Evolutionary conservation across 1,140 invertebrate genomes (phyloP), one percentile per base, ranked within the genome.

Genomic region (Luehdorfia chinensis): DNA sequence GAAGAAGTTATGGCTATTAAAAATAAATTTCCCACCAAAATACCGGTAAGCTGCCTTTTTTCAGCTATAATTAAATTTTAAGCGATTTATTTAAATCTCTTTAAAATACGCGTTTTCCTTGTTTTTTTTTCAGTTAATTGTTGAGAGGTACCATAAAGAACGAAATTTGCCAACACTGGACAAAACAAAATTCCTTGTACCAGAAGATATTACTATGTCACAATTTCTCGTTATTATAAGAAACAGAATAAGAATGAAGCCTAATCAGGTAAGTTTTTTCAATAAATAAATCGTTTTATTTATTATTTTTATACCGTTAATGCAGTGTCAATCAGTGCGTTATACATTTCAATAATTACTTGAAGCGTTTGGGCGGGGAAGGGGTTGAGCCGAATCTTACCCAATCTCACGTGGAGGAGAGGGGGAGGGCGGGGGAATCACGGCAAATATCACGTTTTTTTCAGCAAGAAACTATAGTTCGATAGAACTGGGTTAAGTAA

Each of bases 141-240:
- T 95, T 11, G 92, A 94, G 70, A 85, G 92, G 65, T 94, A 91
- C 60, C 87, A 89, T 50, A 92, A 91, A 61, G 94, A 94, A 77
- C 89, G 85, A 45, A 87, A 88, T 50, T 79, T 95, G 39, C 93
- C 93, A 12, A 62, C 88, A 7, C 61, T 94, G 59, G 92, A 94
- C 59, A 94, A 94, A 84, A 89, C 89, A 0, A 95, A 95, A 72
- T 94, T 93, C 81, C 79, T 95, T 51, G 93, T 95, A 1, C 94
- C 94, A 1, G 92, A 94, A 89, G 93, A 94, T 70, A 90, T 94
- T 15, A 92, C 93, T 1, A 93, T 94, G 88, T 93, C 92, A n/a
- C 93, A 94, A 67, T 92, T 95, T 52, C 81, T 93, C 58, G 91
- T 91, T 48, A 93, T 95, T 36, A 93, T 95, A 34, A 89, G 93